phyloP scores from a whole-genome alignment of 2,888 invertebrate species.

The Epinotia brunnichana region DNA sequence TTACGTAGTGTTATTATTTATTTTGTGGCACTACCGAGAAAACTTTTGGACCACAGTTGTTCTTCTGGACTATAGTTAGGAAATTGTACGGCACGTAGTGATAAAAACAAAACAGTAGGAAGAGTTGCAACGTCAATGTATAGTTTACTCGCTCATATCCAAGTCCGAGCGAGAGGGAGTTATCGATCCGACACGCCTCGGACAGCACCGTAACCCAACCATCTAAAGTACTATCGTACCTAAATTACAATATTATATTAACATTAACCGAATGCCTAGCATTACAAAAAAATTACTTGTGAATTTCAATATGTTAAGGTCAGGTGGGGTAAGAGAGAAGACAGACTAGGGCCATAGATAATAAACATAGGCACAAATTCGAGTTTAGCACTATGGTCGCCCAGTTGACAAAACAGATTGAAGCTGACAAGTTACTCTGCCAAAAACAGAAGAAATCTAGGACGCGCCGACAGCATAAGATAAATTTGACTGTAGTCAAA shows the following conservation, averaged over 20 bases:
- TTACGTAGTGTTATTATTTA: too few species aligned
- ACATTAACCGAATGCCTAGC: conserved; percentile 42
- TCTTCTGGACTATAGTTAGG: neutral
- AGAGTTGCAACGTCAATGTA: neutral
- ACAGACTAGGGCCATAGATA: neutral
- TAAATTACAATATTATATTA: conserved; percentile 25
- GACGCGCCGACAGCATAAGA: neutral
- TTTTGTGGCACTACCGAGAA: too few species aligned
- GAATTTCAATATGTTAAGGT: conserved; percentile 35
- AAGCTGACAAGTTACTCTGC: neutral
- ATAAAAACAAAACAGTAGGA: conserved; percentile 9
- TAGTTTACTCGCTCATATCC: conserved; percentile 4
- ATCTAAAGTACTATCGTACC: conserved; percentile 22
- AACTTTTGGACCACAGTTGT: too few species aligned
- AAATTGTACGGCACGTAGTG: neutral
- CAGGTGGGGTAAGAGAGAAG: conserved; percentile 14
- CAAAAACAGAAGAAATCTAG: neutral
- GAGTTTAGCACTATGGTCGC: neutral
- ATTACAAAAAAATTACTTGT: conserved; percentile 39
- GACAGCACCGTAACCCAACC: conserved; percentile 34
- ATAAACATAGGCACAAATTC: neutral
- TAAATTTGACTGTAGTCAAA: neutral
- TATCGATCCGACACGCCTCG: conserved; percentile 10
- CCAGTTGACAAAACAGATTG: neutral
- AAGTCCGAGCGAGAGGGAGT: conserved; percentile 16